Evolutionary conservation across 2,113 vertebrate genomes (phyloP).

Genomic region (Pteruthius melanotis): DNA sequence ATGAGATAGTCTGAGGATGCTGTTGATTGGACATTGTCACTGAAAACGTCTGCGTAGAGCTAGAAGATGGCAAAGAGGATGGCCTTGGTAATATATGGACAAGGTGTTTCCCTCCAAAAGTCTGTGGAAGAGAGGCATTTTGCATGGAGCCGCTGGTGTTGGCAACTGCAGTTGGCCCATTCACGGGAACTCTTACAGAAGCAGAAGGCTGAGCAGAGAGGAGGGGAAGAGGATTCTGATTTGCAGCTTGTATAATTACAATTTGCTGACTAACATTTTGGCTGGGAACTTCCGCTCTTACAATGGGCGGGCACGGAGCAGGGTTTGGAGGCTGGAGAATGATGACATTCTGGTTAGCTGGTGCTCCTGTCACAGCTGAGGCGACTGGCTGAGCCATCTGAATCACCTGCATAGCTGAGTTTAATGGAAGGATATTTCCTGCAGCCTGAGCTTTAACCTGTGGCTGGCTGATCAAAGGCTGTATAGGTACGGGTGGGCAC

Average conservation of each 20-base stretch:
- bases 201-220: conserved; percentile 77
- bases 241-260: conserved; percentile 95
- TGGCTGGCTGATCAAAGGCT: conserved; percentile 75
- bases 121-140: conserved; percentile 77
- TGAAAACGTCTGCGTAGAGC: conserved; percentile 69
- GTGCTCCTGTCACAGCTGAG: conserved; percentile 76
- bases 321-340: conserved; percentile 91
- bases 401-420: conserved; percentile 94
- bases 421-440: conserved; percentile 83
- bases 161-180: conserved; percentile 67
- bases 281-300: conserved; percentile 85
- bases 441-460: conserved; percentile 75
- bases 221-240: conserved; percentile 82
- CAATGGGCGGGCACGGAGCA: conserved; percentile 76
- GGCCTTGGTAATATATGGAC: conserved; percentile 95
- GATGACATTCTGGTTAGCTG: conserved; percentile 89
- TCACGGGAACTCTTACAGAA: conserved; percentile 73
- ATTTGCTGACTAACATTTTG: conserved; percentile 92
- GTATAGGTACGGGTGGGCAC: conserved; percentile 79
- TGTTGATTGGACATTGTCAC: conserved; percentile 75
- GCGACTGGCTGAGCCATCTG: conserved; percentile 86
- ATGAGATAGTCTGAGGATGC: conserved; percentile 91
- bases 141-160: conserved; percentile 73
- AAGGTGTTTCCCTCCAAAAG: conserved; percentile 90
- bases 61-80: conserved; percentile 70